Evolutionary conservation across 2,113 vertebrate species (phyloP), one percentile per base, ranked within the genome.

Genomic region (Cisticola juncidis): DNA sequence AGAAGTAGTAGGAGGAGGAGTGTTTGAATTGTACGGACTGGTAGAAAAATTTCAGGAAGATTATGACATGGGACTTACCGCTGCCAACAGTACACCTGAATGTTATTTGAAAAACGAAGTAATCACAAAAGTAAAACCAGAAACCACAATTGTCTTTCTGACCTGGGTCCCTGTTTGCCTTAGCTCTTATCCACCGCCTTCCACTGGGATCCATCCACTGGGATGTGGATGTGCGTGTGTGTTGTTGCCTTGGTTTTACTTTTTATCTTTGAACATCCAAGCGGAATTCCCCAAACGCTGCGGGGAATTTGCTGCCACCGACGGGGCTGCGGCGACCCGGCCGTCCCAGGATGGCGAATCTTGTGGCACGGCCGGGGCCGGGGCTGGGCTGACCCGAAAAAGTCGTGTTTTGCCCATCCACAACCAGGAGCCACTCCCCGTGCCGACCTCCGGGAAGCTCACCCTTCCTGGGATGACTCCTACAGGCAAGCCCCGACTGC

Each of bases 201-300:
- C n/a, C 38, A 4, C 12, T 9, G 47, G 13, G 6, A 9, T 15
- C n/a, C n/a, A n/a, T n/a, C n/a, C 38, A 4, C 12, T 9, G 47
- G 13, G 6, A 9, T 15, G 5, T 1, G 22, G 42, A 15, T 3
- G 31, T 12, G n/a, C 18, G 26, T 38, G 19, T 6, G 38, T 54
- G 16, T 6, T 53, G 9, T 11, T 53, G 26, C 9, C 4, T 84
- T 28, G 51, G 4, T 29, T 81, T 85, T 78, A 48, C 45, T 2
- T 61, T n/a, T 76, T 16, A 0, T 11, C 18, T 68, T 26, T 12
- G 20, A 64, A 14, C 33, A 8, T 6, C 35, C 3, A 1, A 85
- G 23, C 2, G 11, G 23, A 10, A 0, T 51, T 62, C 25, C 26
- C 10, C 18, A 4, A 21, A 25, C 1, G 14, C 14, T 57, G 8